Evolutionary conservation across 2,888 invertebrate species (phyloP), one percentile per base, ranked within the genome.

Genomic region (Agrotis clavis): DNA sequence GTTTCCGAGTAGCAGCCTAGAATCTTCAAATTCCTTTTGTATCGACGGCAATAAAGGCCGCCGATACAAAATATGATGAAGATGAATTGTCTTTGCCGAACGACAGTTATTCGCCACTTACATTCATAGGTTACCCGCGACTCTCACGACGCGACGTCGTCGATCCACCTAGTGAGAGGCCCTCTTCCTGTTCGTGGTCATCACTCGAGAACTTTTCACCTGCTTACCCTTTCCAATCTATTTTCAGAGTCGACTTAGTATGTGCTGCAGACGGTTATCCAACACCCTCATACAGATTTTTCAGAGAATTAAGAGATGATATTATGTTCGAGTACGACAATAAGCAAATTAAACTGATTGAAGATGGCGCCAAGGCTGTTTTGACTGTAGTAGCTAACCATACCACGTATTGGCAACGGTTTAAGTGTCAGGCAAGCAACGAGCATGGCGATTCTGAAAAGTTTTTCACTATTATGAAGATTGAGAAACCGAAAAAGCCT

Each of bases 191-290:
- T 41, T 11, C 41, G 2, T 41, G 41, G 41, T 41, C 41, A 5
- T 2, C 30, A 5, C 41, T 41, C 41, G 41, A 9, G 41, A 41
- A 41, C 11, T 11, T 41, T 41, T 2, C 41, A 41, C 11, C 41
- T 41, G 41, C 41, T 41, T 41, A 41, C 9, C 41, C 9, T 9
- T 41, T 11, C 41, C 41, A 41, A 11, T n/a, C 18, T 35, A 11
- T 57, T 93, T 93, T 60, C 83, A 95, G 95, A 68, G 90, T 94
- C 19, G 87, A 92, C 16, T 83, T 95, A 51, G 79, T 84, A 21
- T 96, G 95, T 79, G 84, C 86, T 21, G 93, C 94, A 7, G 80
- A 79, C 6, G 94, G 89, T 0, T 92, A 87, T 75, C 95, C 95
- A 0, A 67, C 80, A 13, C 92, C 95, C 0, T 88, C 90, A 6